Base-by-base conservation (phyloP, 2,888 invertebrate species). In the Meloe dianella region DNA sequence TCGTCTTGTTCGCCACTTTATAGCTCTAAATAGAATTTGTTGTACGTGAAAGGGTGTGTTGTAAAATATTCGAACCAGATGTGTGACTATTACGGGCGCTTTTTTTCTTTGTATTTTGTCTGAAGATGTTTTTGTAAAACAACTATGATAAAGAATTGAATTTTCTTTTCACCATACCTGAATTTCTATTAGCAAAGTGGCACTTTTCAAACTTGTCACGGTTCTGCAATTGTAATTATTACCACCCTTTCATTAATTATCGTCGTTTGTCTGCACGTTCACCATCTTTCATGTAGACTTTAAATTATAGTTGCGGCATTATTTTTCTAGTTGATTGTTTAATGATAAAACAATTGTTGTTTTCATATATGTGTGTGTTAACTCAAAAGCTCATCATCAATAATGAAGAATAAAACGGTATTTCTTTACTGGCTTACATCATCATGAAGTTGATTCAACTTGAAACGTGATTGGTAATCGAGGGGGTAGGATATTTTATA, bases 11-110 rank as follows among this genome's bases (percentile, higher is more conserved):
- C 51, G 5, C 24, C 51, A 24, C 8, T 47, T 5, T 51, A 51
- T 51, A 24, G 9, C 3, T 51, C 20, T 51, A 51, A 51, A 51
- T 51, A 51, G 51, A 51, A 24, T 51, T 51, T 22, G 24, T 27
- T 27, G 47, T 51, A 51, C 69, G 68, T 66, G 61, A 65, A 63
- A 67, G 67, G 67, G 70, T 70, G 70, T 70, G 73, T 63, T 68
- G 71, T 51, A 12, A 71, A 68, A 67, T 71, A 71, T 72, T 72
- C 66, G 67, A 65, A 71, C 71, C 73, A 73, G 74, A 73, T 73
- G 73, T 70, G 72, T 69, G 68, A 66, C 47, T 7, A 20, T 47
- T 47, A 17, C 47, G 2, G n/a, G 27, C 41, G 2, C 41, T 51
- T 22, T 22, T 22, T 51, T 51, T 24, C 24, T 12, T 24, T 51